phyloP scores from a whole-genome alignment of 2,888 invertebrate species.

The Eristalis arbustorum region DNA sequence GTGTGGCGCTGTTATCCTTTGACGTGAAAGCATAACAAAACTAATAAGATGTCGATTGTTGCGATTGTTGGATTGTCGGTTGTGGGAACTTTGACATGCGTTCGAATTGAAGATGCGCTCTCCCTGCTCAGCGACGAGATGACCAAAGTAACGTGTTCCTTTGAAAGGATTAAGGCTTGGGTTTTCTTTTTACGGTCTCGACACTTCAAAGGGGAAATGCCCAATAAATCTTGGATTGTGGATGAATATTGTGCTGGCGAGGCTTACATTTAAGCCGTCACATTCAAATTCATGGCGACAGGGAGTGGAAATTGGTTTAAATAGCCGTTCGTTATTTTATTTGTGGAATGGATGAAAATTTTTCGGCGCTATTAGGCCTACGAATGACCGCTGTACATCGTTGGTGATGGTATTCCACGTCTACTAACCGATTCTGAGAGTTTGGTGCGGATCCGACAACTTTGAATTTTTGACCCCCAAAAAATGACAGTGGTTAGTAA shows the following conservation, averaged over 20 bases:
- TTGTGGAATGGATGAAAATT: no score
- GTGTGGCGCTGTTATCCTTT: background rate
- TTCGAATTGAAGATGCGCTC: background rate
- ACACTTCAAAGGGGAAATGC: background rate
- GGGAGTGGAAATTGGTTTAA: no score
- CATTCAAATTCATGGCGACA: no score
- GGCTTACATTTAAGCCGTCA: no score
- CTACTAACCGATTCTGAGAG: no score
- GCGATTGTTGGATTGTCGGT: constrained; percentile 3
- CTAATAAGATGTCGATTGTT: constrained; percentile 20
- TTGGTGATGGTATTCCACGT: no score
- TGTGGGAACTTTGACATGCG: constrained; percentile 46
- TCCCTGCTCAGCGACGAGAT: background rate
- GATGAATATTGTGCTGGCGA: background rate
- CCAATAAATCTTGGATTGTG: background rate
- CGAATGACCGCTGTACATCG: no score
- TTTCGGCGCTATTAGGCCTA: no score
- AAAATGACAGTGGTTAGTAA: no score
- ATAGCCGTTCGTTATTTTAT: no score
- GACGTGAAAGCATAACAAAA: constrained; percentile 24
- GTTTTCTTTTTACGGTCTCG: background rate
- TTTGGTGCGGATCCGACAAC: no score
- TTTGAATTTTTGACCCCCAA: no score
- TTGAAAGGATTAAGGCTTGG: background rate
- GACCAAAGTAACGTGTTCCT: background rate